Base-by-base conservation (phyloP, 2,888 invertebrate species). In the Seladonia tumulorum region DNA sequence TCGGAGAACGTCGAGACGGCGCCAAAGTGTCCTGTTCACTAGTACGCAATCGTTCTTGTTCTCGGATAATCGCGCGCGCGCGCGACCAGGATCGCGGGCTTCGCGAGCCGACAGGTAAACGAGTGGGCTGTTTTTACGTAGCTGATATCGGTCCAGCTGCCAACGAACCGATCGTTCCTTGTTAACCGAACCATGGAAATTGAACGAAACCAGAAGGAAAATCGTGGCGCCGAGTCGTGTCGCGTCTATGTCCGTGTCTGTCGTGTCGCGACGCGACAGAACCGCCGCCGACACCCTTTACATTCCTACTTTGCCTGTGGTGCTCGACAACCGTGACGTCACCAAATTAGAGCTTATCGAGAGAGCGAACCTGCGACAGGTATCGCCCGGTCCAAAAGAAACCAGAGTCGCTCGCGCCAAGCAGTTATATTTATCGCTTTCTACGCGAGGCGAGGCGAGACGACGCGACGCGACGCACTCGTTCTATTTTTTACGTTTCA, bases 41-140 rank as follows among this genome's bases (percentile, higher is more conserved):
- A 70, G 83, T 90, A 91, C 91, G 91, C 91, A 90, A 91, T 90
- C 86, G 85, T 83, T 86, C 86, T 89, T 87, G 82, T 80, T 86
- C 85, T 73, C 76, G 80, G 76, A 76, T 78, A 80, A 79, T 70
- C 79, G 16, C 25, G 5, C 2, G 49, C 53, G 53, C 2, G 22
- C 22, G 53, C 22, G 53, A 53, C 53, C 53, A 8, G 0, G 53
- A 53, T 75, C 72, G 75, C 45, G 60, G n/a, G 60, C n/a, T 8
- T 29, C 73, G 79, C 57, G 60, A 45, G 47, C 18, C 47, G 39
- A 75, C 45, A 63, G 42, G 70, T 70, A 70, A 70, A 70, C 42
- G 70, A 14, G 70, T 70, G 39, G 70, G 70, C 70, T 1, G 70
- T 22, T 0, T n/a, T 39, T n/a, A 14, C 42, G 42, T 14, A 12